Percentiles rank a stretch among this genome's conserved stretches.
phyloP scores from a whole-genome alignment of 2,113 vertebrate genomes.

The Ochotona curzoniae region DNA sequence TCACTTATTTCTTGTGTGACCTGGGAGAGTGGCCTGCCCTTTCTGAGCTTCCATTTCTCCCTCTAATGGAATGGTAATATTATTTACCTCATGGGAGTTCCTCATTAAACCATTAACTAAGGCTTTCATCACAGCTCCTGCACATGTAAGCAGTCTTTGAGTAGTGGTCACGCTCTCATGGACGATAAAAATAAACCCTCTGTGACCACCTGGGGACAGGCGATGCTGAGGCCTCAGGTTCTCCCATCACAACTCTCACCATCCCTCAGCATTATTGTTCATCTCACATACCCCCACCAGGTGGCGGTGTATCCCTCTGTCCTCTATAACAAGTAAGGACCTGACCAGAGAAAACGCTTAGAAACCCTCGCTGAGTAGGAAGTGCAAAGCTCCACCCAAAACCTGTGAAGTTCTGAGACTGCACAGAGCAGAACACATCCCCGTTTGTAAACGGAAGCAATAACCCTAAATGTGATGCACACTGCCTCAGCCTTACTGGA shows the following conservation, averaged over 20 bases:
- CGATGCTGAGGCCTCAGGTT: no score
- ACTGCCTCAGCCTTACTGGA: no score
- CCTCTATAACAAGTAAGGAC: not conserved
- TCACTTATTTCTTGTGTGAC: not conserved
- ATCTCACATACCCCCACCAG: not conserved
- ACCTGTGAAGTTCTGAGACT: no score
- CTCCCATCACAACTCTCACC: no score
- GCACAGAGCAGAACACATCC: no score
- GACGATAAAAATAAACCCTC: rapidly evolving
- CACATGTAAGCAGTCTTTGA: not conserved
- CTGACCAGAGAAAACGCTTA: not conserved
- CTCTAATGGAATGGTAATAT: not conserved
- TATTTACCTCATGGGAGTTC: not conserved
- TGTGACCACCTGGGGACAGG: not conserved
- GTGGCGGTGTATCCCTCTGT: not conserved
- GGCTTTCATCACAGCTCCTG: not conserved
- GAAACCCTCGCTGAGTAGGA: not conserved
- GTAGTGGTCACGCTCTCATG: not conserved
- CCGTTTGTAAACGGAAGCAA: no score
- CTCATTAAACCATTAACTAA: not conserved
- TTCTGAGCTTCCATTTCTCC: conserved; percentile 33
- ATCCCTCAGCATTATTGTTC: not conserved
- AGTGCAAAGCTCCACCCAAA: no score
- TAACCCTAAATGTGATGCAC: no score
- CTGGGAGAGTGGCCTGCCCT: not conserved